Evolutionary conservation across 2,797 vertebrate genomes (phyloP).

Genomic region (Gambelia wislizenii): DNA sequence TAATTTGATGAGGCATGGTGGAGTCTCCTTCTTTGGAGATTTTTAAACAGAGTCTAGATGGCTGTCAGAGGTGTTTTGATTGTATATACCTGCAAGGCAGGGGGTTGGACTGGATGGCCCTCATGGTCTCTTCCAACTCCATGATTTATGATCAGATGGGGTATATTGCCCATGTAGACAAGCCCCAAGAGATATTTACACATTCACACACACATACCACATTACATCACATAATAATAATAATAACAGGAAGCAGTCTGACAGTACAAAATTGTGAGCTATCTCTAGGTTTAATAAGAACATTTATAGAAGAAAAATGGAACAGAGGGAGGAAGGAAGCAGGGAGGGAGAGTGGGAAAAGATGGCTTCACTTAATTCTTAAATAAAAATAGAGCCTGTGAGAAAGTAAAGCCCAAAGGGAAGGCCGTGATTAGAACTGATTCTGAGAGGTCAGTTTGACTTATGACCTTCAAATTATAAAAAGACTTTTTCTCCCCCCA

Average conservation of each 20-base stretch:
- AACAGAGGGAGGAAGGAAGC: neutral
- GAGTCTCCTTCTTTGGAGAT: too few relatives aligned
- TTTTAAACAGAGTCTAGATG: too few relatives aligned
- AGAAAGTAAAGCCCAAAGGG: slow-evolving; percentile 47
- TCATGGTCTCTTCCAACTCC: too few relatives aligned
- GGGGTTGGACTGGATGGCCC: too few relatives aligned
- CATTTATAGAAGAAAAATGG: neutral
- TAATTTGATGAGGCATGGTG: too few relatives aligned
- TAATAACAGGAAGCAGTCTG: neutral
- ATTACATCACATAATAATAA: too few relatives aligned
- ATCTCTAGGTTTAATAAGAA: neutral
- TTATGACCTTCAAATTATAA: slow-evolving; percentile 57
- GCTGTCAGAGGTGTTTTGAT: too few relatives aligned
- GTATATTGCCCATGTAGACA: too few relatives aligned
- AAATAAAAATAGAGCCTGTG: slow-evolving; percentile 43
- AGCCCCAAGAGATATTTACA: too few relatives aligned
- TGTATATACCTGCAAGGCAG: too few relatives aligned
- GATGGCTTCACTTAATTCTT: slow-evolving; percentile 28
- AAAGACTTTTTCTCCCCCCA: slow-evolving; percentile 63
- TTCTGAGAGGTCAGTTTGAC: slow-evolving; percentile 47
- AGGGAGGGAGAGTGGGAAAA: neutral
- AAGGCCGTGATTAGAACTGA: slow-evolving; percentile 49
- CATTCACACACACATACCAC: too few relatives aligned
- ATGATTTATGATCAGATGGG: too few relatives aligned
- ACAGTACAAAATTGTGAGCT: neutral